These are phyloP conservation scores for Ceratina japonica DNA, from an alignment of 1,140 invertebrate genomes.

Conservation along the genomic window DNA sequence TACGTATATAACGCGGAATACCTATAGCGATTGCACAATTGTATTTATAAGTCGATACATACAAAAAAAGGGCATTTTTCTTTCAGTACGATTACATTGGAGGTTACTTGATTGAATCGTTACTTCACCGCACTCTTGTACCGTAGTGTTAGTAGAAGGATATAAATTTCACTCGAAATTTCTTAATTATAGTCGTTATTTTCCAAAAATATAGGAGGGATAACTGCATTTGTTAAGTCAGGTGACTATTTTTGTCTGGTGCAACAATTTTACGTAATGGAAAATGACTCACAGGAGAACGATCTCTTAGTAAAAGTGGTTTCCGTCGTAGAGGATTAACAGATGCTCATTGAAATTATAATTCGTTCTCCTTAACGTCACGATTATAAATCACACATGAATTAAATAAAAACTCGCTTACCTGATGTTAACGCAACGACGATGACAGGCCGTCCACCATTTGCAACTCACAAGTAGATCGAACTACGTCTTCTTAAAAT, in stretches of 20 bases:
- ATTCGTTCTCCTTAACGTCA: background rate
- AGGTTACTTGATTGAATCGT: background rate
- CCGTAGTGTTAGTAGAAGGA: background rate
- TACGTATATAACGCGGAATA: background rate
- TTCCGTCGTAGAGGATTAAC: background rate
- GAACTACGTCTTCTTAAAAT: conserved; percentile 63
- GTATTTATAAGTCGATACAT: conserved; percentile 3
- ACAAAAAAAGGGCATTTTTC: conserved; percentile 3
- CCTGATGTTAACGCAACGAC: conserved; percentile 75
- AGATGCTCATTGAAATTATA: background rate
- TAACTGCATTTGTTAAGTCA: conserved; percentile 37
- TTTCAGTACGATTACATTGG: background rate
- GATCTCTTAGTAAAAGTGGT: background rate
- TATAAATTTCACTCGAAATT: background rate
- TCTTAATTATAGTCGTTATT: background rate
- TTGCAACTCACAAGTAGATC: conserved; percentile 68
- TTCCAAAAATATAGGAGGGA: conserved; percentile 23
- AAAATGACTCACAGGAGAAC: background rate
- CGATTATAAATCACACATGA: conserved; percentile 3
- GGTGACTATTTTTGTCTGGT: conserved; percentile 66
- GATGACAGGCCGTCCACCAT: conserved; percentile 75
- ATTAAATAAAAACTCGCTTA: conserved; percentile 52
- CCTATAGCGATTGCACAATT: conserved; percentile 26
- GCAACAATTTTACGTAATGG: conserved; percentile 69
- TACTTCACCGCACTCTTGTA: background rate